phyloP scores from a whole-genome alignment of 1,140 invertebrate species.

The Chrysoperla carnea region DNA sequence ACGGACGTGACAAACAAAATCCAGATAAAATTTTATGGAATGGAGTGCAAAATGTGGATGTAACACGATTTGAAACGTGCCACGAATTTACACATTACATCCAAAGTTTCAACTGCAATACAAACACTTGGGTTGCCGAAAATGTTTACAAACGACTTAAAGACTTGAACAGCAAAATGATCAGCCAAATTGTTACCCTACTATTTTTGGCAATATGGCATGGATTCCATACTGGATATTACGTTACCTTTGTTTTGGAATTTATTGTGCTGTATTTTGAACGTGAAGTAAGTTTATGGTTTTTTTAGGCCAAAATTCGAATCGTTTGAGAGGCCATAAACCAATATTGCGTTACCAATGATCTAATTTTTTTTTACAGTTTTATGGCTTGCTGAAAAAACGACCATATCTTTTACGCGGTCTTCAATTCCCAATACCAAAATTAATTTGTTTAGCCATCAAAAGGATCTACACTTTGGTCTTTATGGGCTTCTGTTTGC shows the following conservation, averaged over 20 bases:
- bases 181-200: slow-evolving; percentile 67
- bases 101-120: slow-evolving; percentile 81
- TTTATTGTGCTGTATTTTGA: slow-evolving; percentile 78
- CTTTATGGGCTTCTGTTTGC: slow-evolving; percentile 72
- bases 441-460: slow-evolving; percentile 20
- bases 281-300: slow-evolving; percentile 49
- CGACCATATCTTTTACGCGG: neutral
- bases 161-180: slow-evolving; percentile 70
- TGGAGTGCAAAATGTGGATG: slow-evolving; percentile 70
- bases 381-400: neutral
- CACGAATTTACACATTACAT: slow-evolving; percentile 73
- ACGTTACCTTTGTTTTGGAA: slow-evolving; percentile 80
- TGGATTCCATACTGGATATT: slow-evolving; percentile 81
- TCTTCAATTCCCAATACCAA: neutral
- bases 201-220: slow-evolving; percentile 87
- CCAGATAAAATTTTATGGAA: slow-evolving; percentile 39
- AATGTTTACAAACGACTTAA: slow-evolving; percentile 85
- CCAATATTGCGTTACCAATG: neutral
- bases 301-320: too few relatives aligned
- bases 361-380: slow-evolving; percentile 1
- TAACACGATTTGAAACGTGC: slow-evolving; percentile 56
- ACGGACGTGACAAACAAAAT: neutral
- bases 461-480: slow-evolving; percentile 60
- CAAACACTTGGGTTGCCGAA: slow-evolving; percentile 79
- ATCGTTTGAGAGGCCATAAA: too few relatives aligned